Conservation (phyloP, 92 coral and sea anemone genomes). For the Palythoa caribaeorum region DNA sequence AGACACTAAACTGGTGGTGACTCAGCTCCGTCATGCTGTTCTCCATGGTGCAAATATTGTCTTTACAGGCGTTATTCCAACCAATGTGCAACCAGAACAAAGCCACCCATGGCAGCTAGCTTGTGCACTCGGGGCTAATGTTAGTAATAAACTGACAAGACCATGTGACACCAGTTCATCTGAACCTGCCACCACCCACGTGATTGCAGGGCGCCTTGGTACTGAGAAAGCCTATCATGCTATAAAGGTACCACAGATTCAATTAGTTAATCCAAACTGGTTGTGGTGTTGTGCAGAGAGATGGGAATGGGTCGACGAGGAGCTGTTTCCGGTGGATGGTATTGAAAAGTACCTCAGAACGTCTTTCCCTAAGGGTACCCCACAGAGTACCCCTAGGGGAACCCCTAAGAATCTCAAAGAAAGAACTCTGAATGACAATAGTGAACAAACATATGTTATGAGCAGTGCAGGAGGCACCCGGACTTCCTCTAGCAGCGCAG, state of each 20-base stretch:
- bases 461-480: conserved; percentile 16
- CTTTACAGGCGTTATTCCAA: conserved; percentile 97
- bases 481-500: conserved; percentile 83
- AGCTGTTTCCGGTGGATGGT: conserved; percentile 92
- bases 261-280: conserved; percentile 95
- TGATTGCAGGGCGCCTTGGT: conserved; percentile 96
- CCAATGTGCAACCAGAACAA: conserved; percentile 81
- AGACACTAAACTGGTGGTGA: conserved; percentile 82
- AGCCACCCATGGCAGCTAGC: conserved; percentile 94
- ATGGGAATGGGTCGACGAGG: conserved; percentile 99
- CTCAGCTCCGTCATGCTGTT: conserved; percentile 74
- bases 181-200: conserved; percentile 90
- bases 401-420: conserved; percentile 71
- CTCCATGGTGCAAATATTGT: conserved; percentile 85
- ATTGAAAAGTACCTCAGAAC: conserved; percentile 79
- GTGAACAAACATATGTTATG: conserved; percentile 5
- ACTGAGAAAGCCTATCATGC: conserved; percentile 97
- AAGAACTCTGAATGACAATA: not conserved
- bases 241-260: conserved; percentile 79
- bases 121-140: conserved; percentile 84
- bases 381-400: conserved; percentile 78
- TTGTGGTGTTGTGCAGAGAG: conserved; percentile 93
- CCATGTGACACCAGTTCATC: conserved; percentile 71
- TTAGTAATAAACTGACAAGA: conserved; percentile 70
- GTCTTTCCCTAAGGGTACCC: conserved; percentile 57